Evolutionary conservation across 2,888 invertebrate species (phyloP), one percentile per base, ranked within the genome.

Genomic region (Hipparchia sbordonii): DNA sequence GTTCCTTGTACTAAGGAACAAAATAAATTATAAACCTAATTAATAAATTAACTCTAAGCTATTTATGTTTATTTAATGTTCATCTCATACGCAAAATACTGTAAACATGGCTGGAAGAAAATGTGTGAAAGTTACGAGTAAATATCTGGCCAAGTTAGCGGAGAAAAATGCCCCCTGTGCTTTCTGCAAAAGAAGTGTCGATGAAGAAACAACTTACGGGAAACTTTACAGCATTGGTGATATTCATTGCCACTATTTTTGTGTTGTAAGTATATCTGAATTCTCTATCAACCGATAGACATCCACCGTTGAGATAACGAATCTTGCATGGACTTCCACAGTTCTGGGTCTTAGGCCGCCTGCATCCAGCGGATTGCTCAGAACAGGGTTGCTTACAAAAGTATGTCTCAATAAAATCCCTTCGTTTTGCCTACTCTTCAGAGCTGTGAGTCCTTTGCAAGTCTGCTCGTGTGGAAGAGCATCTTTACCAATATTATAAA

Each of bases 181-280:
- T 48, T 95, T 96, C 79, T 96, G 96, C 81, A 86, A 89, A 2
- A 84, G 87, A 6, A 79, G 87, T 59, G 89, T 93, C 0, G 91
- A 95, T 33, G 91, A 95, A 78, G 95, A 95, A 80, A 72, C 94
- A 7, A 85, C 89, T 12, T 95, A 89, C 81, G 96, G 96, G 3
- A 94, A 94, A 79, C 83, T 95, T 48, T 94, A 95, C 78, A 87
- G 90, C 9, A 90, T 95, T 63, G 91, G 94, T 10, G 92, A 94
- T 10, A 88, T 96, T 46, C 89, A 94, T 56, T 96, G 96, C 2
- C 97, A 97, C 84, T 96, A 97, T 81, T 97, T 95, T 87, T 97
- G 97, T 84, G 93, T 96, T 91, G 97, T 97, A 93, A 92, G 95
- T 91, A 65, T 39, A 39, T 39, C 39, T 39, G 23, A 23, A 23